Evolutionary conservation across 1,140 invertebrate species (phyloP).

Genomic region (Pissodes strobi): DNA sequence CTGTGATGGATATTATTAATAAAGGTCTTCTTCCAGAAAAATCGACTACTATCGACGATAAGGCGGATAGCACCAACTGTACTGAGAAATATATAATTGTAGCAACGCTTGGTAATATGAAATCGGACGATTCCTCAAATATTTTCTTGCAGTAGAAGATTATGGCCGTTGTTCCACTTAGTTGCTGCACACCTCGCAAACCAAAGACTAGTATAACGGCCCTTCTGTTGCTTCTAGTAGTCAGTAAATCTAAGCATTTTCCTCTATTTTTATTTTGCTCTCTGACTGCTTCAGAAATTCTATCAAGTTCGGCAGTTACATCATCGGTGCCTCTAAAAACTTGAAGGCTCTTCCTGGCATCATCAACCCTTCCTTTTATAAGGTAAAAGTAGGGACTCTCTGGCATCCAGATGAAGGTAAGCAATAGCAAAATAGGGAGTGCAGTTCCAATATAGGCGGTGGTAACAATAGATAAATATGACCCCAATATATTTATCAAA

Average conservation of each 20-base stretch:
- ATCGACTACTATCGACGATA: slow-evolving; percentile 71
- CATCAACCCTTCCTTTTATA: slow-evolving; percentile 60
- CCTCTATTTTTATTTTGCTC: slow-evolving; percentile 61
- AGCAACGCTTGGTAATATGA: slow-evolving; percentile 39
- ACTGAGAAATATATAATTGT: slow-evolving; percentile 66
- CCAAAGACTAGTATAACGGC: slow-evolving; percentile 66
- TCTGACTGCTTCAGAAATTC: slow-evolving; percentile 63
- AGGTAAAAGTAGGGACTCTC: slow-evolving; percentile 64
- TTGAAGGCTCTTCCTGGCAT: slow-evolving; percentile 63
- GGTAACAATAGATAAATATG: slow-evolving; percentile 62
- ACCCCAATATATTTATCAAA: slow-evolving; percentile 67
- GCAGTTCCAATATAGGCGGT: slow-evolving; percentile 62
- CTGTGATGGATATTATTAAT: slow-evolving; percentile 64
- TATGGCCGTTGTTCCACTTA: slow-evolving; percentile 76
- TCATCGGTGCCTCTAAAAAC: slow-evolving; percentile 34
- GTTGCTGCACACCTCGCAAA: slow-evolving; percentile 73
- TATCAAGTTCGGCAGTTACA: slow-evolving; percentile 58
- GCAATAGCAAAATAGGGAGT: slow-evolving; percentile 63
- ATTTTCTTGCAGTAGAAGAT: slow-evolving; percentile 77
- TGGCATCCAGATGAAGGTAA: slow-evolving; percentile 60
- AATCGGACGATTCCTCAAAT: slow-evolving; percentile 63
- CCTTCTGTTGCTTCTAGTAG: slow-evolving; percentile 63
- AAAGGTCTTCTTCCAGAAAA: slow-evolving; percentile 71
- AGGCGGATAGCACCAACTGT: slow-evolving; percentile 66
- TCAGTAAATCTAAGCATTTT: slow-evolving; percentile 62